Evolutionary conservation across 2,888 invertebrate species (phyloP).

Genomic region (Theretra japonica): DNA sequence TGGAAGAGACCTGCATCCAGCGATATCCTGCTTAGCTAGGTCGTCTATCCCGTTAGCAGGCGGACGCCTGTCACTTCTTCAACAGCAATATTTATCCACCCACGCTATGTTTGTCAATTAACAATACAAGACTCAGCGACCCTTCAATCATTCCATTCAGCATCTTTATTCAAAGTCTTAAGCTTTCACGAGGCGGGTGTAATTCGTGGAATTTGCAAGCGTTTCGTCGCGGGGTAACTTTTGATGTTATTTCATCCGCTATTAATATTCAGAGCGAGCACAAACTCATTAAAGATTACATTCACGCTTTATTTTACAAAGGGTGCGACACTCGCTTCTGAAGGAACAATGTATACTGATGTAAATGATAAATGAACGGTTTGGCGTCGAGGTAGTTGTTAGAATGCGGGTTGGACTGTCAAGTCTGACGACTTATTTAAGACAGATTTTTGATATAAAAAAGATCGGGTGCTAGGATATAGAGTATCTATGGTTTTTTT

Average conservation of each 20-base stretch:
- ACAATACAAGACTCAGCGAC: background rate
- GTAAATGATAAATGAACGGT: too few species aligned
- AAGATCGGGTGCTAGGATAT: too few species aligned
- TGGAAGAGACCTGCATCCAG: too few species aligned
- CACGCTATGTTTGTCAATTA: background rate
- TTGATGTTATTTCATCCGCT: background rate
- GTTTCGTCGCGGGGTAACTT: conserved; percentile 32
- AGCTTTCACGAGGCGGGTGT: background rate
- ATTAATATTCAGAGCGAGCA: background rate
- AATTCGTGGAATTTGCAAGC: conserved; percentile 34
- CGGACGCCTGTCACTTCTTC: too few species aligned
- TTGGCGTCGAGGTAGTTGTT: too few species aligned
- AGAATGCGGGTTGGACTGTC: too few species aligned
- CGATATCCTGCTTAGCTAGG: too few species aligned
- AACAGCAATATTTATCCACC: background rate
- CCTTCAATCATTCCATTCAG: conserved; percentile 7
- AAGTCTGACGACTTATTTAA: too few species aligned
- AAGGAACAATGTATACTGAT: too few species aligned
- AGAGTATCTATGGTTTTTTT: too few species aligned
- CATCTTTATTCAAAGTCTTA: background rate
- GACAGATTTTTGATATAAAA: too few species aligned
- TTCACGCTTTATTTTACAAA: background rate
- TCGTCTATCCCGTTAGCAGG: too few species aligned
- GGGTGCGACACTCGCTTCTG: background rate
- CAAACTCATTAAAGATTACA: conserved; percentile 18